Evolutionary conservation across 1,140 invertebrate species (phyloP), one percentile per base, ranked within the genome.

Genomic region (Leguminivora glycinivorella): DNA sequence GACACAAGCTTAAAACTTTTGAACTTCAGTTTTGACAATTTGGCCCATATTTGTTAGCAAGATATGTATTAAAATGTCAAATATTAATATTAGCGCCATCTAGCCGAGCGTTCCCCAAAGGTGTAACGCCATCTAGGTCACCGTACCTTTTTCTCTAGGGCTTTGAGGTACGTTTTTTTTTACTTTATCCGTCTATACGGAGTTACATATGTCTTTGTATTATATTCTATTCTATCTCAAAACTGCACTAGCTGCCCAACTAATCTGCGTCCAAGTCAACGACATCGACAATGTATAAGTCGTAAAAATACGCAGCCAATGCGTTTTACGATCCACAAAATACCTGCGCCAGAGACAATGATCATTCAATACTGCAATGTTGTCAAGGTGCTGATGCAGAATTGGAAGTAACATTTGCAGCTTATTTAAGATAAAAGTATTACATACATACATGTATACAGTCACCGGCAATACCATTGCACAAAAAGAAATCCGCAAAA

Each of bases 311-410:
- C 47, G 47, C 47, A 52, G 47, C 6, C 47, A 52, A 52, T 52
- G 47, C 47, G 47, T 52, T 52, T 52, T 52, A 52, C 47, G 47
- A 52, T 52, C 47, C 47, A 52, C 47, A 52, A 52, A 52, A 52
- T 52, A 19, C 47, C 47, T 22, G 47, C 47, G 47, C 47, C 47
- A 52, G 17, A 52, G 47, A 52, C 47, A 52, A 52, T 52, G 47
- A 52, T 52, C 47, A 52, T 52, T 52, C 47, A 52, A 52, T 52
- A 52, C 47, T 52, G 47, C 47, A 52, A 52, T 52, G 47, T 52
- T 52, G 47, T 52, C 7, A 52, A 52, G 19, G 17, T 52, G 47
- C 19, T 52, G 47, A 52, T 52, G 47, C 47, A 22, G 22, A 52
- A 52, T 52, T 52, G 47, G 9, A 52, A 7, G 17, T 52, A 19